Evolutionary conservation across 1,140 invertebrate species (phyloP).

Genomic region (Rhagoletis pomonella): DNA sequence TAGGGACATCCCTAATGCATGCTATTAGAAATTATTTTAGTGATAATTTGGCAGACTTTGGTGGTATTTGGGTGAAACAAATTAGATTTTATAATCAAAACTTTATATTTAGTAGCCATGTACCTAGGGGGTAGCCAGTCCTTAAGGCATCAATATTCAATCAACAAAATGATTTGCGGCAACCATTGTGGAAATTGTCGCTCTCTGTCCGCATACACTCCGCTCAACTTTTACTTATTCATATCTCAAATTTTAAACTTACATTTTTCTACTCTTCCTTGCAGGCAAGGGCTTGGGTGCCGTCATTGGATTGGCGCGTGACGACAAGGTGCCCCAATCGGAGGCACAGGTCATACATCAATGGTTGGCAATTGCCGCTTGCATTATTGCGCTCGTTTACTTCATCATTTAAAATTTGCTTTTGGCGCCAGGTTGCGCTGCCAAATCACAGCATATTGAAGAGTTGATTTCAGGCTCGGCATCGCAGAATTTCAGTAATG

Average conservation of each 20-base stretch:
- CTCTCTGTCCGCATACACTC: no score
- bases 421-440: slow-evolving; percentile 81
- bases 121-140: no score
- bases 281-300: slow-evolving; percentile 81
- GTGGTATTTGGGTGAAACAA: no score
- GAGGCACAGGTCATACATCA: slow-evolving; percentile 75
- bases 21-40: not conserved
- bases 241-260: no score
- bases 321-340: slow-evolving; percentile 63
- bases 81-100: no score
- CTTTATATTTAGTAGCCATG: no score
- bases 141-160: no score
- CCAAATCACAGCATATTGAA: slow-evolving; percentile 77
- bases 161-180: no score
- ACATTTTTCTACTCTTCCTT: slow-evolving; percentile 52
- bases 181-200: no score
- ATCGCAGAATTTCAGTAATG: slow-evolving; percentile 73
- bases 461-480: slow-evolving; percentile 74
- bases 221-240: no score
- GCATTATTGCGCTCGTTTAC: slow-evolving; percentile 79
- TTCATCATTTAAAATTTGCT: slow-evolving; percentile 83
- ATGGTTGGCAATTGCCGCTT: slow-evolving; percentile 79
- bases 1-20: no score
- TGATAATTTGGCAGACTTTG: no score
- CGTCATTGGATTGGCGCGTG: slow-evolving; percentile 77